These are phyloP conservation scores for Nemurella pictetii DNA, from an alignment of 2,888 invertebrate species.

Conservation along the genomic window DNA sequence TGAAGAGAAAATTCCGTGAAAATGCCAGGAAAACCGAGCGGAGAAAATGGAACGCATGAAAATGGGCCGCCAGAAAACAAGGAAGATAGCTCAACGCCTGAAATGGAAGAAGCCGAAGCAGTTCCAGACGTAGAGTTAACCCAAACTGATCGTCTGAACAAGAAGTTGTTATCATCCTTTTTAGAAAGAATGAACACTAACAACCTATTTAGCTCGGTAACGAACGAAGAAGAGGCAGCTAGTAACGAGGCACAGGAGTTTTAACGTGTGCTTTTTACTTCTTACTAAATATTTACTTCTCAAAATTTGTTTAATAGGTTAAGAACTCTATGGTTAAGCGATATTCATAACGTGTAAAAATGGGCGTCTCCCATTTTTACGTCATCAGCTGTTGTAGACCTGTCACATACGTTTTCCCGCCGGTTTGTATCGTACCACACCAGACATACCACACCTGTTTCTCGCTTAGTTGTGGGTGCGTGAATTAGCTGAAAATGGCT, in stretches of 20 bases:
- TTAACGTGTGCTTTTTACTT: background rate
- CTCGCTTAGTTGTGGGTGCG: no score
- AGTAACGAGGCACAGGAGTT: conserved; percentile 17
- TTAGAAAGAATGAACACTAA: conserved; percentile 60
- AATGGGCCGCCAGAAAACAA: conserved; percentile 16
- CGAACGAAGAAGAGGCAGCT: background rate
- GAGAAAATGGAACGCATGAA: conserved; percentile 6
- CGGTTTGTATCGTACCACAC: background rate
- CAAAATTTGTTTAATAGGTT: background rate
- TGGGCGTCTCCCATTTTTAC: background rate
- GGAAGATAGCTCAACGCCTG: background rate
- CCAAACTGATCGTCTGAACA: conserved; percentile 68
- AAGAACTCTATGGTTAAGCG: background rate
- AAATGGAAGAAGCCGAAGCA: background rate
- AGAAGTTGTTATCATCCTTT: conserved; percentile 64
- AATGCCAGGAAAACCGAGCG: conserved; percentile 31
- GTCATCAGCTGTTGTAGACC: background rate
- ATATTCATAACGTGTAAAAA: background rate
- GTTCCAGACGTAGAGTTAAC: conserved; percentile 56
- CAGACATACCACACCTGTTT: no score
- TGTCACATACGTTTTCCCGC: background rate
- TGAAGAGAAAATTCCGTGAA: background rate
- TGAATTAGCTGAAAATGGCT: background rate
- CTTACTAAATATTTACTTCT: background rate
- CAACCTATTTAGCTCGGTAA: background rate